These are phyloP conservation scores for Onychostoma macrolepis DNA, from an alignment of 2,113 vertebrate genomes.

Conservation along the genomic window DNA sequence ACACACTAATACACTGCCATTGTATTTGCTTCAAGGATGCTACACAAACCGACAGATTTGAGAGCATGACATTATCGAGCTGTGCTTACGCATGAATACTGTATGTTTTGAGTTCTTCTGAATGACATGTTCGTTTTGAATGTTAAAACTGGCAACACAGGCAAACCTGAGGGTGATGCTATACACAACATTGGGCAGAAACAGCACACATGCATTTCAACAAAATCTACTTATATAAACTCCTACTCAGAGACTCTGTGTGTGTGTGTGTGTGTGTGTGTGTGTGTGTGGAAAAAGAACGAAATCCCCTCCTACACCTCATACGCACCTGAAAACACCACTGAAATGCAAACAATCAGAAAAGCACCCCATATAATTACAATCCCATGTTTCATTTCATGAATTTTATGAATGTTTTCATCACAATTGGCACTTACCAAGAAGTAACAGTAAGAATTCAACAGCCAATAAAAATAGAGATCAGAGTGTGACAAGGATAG, in stretches of 20 bases:
- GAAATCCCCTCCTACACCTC: slow-evolving; percentile 25
- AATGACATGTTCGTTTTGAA: slow-evolving; percentile 5
- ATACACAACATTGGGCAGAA: background rate
- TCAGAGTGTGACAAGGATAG: background rate
- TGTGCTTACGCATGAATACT: background rate
- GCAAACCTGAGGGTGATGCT: background rate
- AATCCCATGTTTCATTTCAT: background rate
- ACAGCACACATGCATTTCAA: background rate
- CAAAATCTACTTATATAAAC: slow-evolving; percentile 25
- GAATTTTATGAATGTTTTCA: background rate
- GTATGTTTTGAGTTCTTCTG: background rate
- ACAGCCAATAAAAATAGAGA: background rate
- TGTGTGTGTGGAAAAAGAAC: slow-evolving; percentile 27
- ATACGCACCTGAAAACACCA: slow-evolving; percentile 10
- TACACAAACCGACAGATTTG: background rate
- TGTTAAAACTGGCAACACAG: background rate
- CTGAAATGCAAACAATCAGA: background rate
- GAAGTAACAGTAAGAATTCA: background rate
- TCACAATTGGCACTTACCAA: background rate
- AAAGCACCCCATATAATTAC: background rate
- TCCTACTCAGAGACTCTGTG: background rate
- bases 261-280: background rate
- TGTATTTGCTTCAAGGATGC: slow-evolving; percentile 16
- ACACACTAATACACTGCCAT: background rate
- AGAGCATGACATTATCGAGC: background rate